Percentiles rank a stretch among this genome's conserved stretches.
phyloP scores from a whole-genome alignment of 2,113 vertebrate species.

The Eclectus roratus region DNA sequence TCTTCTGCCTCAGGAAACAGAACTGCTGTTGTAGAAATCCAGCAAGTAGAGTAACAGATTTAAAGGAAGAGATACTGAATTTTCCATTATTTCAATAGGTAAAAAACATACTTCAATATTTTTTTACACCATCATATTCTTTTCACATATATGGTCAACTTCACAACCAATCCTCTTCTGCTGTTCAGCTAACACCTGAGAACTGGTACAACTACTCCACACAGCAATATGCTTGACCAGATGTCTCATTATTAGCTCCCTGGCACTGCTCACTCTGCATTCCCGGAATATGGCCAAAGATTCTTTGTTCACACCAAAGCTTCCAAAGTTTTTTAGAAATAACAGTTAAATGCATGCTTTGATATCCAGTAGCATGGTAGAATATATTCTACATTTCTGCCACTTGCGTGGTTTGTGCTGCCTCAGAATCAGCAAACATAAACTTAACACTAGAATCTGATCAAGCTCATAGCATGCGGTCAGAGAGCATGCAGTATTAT shows the following conservation, averaged over 20 bases:
- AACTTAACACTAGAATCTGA: background rate
- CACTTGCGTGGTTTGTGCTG: background rate
- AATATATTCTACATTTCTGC: background rate
- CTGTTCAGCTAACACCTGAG: background rate
- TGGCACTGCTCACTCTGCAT: background rate
- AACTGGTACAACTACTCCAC: background rate
- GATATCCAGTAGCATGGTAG: background rate
- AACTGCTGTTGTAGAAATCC: slow-evolving; percentile 55
- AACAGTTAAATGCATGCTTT: background rate
- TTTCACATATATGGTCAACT: background rate
- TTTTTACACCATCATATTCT: background rate
- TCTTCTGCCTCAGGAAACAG: slow-evolving; percentile 65
- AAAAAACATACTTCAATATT: background rate
- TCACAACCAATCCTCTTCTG: background rate
- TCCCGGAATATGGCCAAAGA: background rate
- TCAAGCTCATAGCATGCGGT: background rate
- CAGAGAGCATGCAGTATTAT: background rate
- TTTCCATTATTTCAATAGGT: slow-evolving; percentile 18
- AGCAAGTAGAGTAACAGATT: slow-evolving; percentile 14
- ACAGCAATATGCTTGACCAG: background rate
- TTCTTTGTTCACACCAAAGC: background rate
- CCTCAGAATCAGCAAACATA: background rate
- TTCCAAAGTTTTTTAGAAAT: background rate
- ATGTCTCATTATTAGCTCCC: background rate
- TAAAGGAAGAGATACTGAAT: background rate